Conservation (phyloP, 2,888 invertebrate genomes). For the Cyaniris semiargus region DNA sequence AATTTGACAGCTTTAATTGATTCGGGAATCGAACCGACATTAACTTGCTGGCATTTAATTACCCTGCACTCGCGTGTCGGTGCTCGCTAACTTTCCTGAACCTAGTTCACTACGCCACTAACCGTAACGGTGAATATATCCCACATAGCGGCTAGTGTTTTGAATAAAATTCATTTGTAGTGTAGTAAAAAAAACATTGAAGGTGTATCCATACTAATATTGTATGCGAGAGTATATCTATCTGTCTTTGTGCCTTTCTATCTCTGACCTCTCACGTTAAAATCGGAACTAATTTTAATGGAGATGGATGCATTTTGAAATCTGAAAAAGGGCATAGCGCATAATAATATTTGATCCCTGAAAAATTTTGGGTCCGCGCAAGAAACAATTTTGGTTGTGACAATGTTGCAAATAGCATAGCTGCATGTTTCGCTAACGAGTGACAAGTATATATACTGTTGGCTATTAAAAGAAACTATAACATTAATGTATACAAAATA, state of each 20-base stretch:
- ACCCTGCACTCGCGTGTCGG: background rate
- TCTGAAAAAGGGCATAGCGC: too few relatives aligned
- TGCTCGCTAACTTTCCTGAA: constrained; percentile 5
- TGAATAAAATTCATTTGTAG: background rate
- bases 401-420: background rate
- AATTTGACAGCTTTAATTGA: background rate
- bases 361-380: too few relatives aligned
- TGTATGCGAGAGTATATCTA: too few relatives aligned
- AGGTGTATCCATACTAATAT: too few relatives aligned
- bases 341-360: too few relatives aligned
- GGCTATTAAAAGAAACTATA: background rate
- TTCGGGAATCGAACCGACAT: background rate
- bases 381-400: too few relatives aligned
- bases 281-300: too few relatives aligned
- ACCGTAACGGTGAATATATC: background rate
- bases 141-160: background rate
- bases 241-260: too few relatives aligned
- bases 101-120: background rate
- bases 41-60: constrained; percentile 12
- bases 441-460: background rate
- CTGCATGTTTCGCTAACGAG: background rate
- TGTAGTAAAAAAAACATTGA: background rate
- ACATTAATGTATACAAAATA: too few relatives aligned
- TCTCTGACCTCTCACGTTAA: too few relatives aligned
- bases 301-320: too few relatives aligned